A percentile compares a stretch with the other conserved stretches of the same genome.
Evolutionary conservation across 2,888 invertebrate genomes (phyloP).

Genomic region (Heliconius sara): DNA sequence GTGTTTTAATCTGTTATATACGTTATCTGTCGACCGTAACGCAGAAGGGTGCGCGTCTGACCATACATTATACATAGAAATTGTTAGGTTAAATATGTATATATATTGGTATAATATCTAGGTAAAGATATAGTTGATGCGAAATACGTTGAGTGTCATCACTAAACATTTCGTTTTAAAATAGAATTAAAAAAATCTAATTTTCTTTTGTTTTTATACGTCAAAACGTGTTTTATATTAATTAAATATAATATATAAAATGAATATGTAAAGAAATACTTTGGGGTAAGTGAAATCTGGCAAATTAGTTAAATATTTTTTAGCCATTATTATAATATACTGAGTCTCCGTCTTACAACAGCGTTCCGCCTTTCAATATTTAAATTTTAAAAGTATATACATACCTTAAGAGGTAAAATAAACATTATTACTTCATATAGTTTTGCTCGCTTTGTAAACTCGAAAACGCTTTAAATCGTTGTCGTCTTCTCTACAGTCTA

Average conservation of each 20-base stretch:
- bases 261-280: too few relatives aligned
- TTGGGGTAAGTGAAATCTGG: too few relatives aligned
- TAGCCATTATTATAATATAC: too few relatives aligned
- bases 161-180: not conserved
- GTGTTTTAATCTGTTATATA: slow-evolving; percentile 23
- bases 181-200: not conserved
- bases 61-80: slow-evolving; percentile 9
- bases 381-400: not conserved
- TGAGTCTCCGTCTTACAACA: not conserved
- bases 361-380: not conserved
- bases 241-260: too few relatives aligned
- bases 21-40: slow-evolving; percentile 18
- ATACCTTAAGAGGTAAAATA: not conserved
- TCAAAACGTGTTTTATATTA: not conserved
- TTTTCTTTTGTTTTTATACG: not conserved
- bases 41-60: slow-evolving; percentile 17
- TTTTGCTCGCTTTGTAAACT: slow-evolving; percentile 22
- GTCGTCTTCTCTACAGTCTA: slow-evolving; percentile 36
- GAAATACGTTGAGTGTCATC: not conserved
- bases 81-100: not conserved
- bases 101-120: too few relatives aligned
- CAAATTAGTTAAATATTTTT: too few relatives aligned
- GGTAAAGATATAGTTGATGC: not conserved
- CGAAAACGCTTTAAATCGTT: slow-evolving; percentile 36
- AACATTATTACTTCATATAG: not conserved